Percentiles rank a stretch among this genome's conserved stretches.
Conservation (phyloP, 2,113 vertebrate species). For the Hypomesus transpacificus region DNA sequence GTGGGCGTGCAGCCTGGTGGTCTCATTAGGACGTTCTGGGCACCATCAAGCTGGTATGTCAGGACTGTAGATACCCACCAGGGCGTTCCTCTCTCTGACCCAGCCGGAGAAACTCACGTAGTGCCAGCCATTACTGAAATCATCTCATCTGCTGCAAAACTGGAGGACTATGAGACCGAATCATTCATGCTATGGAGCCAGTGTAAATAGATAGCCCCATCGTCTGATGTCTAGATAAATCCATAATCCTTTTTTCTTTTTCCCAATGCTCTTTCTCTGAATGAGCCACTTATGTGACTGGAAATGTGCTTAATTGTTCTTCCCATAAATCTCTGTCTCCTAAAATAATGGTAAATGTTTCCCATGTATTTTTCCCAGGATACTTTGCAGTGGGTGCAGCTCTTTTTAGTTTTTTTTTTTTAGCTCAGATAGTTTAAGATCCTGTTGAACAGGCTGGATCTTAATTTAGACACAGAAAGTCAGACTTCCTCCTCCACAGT, state of each 20-base stretch:
- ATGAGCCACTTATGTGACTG: slow-evolving; percentile 9
- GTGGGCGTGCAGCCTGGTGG: slow-evolving; percentile 9
- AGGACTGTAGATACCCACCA: slow-evolving; percentile 20
- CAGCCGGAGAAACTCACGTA: slow-evolving; percentile 42
- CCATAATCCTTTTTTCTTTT: neutral
- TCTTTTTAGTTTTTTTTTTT: slow-evolving; percentile 29
- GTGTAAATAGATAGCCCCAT: slow-evolving; percentile 10
- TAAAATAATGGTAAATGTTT: slow-evolving; percentile 22
- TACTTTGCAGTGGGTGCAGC: slow-evolving; percentile 36
- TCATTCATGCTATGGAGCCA: slow-evolving; percentile 5
- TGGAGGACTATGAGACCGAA: slow-evolving; percentile 22
- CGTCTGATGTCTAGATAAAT: slow-evolving; percentile 24
- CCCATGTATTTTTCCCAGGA: slow-evolving; percentile 20
- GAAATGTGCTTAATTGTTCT: slow-evolving; percentile 6
- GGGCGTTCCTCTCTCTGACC: slow-evolving; percentile 46
- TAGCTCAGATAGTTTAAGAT: slow-evolving; percentile 40
- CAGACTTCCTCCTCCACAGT: slow-evolving; percentile 38
- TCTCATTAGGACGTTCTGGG: slow-evolving; percentile 7
- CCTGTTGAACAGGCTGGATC: slow-evolving; percentile 57
- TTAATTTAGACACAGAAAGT: slow-evolving; percentile 43
- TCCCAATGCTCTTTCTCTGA: slow-evolving; percentile 2
- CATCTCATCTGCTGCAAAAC: slow-evolving; percentile 32
- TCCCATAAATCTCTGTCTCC: slow-evolving; percentile 5
- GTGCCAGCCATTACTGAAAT: slow-evolving; percentile 22
- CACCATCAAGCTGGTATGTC: slow-evolving; percentile 26